phyloP scores from a whole-genome alignment of 92 coral and sea anemone species.

The Epizoanthus illoricatus region DNA sequence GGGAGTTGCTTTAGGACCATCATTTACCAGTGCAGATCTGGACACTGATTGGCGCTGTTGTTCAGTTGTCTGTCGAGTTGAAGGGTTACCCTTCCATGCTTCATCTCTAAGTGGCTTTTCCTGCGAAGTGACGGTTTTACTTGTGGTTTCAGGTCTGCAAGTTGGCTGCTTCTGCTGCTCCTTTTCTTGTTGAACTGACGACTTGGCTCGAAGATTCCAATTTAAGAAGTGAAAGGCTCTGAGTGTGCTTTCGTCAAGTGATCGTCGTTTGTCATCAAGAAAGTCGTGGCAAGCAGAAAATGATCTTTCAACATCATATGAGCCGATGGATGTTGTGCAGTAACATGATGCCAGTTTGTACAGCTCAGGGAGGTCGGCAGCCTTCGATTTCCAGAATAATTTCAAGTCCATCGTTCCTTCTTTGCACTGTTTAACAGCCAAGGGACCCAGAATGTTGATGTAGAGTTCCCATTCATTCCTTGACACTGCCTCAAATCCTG shows the following conservation, averaged over 20 bases:
- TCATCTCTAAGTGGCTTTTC: too few relatives aligned
- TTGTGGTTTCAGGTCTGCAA: too few relatives aligned
- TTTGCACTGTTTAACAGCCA: conserved; percentile 46
- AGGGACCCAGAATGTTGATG: conserved; percentile 37
- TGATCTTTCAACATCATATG: conserved; percentile 58
- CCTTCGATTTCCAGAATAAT: conserved; percentile 55
- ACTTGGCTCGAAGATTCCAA: conserved; percentile 52
- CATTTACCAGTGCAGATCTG: too few relatives aligned
- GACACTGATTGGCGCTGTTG: too few relatives aligned
- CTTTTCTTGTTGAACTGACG: conserved; percentile 8
- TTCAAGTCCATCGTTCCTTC: conserved; percentile 34
- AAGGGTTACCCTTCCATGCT: too few relatives aligned
- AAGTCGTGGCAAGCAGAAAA: conserved; percentile 59
- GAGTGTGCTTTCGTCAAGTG: conserved; percentile 53
- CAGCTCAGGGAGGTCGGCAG: conserved; percentile 37
- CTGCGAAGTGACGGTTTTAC: too few relatives aligned
- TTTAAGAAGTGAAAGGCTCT: conserved; percentile 59
- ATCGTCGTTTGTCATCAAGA: conserved; percentile 60
- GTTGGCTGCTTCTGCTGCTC: not conserved
- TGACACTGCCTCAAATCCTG: conserved; percentile 44
- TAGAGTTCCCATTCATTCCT: conserved; percentile 55
- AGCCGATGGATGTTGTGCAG: conserved; percentile 55
- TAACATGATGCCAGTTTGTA: conserved; percentile 67
- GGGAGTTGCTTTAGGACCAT: not conserved
- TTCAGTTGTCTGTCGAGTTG: too few relatives aligned